These are phyloP conservation scores for Cybosia mesomella DNA, from an alignment of 2,888 invertebrate genomes.

Conservation along the genomic window DNA sequence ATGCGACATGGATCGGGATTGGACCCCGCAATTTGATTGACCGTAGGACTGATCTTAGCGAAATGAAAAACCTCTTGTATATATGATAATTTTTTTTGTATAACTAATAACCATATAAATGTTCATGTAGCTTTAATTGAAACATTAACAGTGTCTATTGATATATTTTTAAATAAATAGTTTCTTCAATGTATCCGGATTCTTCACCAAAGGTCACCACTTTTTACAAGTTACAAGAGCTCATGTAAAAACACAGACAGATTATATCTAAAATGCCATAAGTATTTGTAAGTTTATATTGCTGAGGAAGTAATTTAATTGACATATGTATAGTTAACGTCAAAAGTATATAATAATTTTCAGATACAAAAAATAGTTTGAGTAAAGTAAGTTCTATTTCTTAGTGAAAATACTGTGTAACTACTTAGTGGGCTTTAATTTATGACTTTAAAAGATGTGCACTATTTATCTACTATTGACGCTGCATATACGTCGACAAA, in stretches of 20 bases:
- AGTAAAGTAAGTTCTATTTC: background rate
- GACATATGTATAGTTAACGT: background rate
- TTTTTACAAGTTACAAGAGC: constrained; percentile 28
- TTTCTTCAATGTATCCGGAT: background rate
- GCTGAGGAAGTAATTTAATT: constrained; percentile 31
- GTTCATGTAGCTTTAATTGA: background rate
- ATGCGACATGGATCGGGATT: too few relatives aligned
- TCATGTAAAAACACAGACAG: constrained; percentile 39
- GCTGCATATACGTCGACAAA: too few relatives aligned
- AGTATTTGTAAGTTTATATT: constrained; percentile 23
- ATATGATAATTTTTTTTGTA: background rate
- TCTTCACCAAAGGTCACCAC: constrained; percentile 30
- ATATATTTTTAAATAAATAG: background rate
- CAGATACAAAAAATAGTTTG: background rate
- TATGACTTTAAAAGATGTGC: too few relatives aligned
- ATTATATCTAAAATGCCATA: constrained; percentile 24
- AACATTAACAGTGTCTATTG: background rate
- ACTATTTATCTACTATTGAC: too few relatives aligned
- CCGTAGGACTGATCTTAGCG: too few relatives aligned
- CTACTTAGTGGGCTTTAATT: too few relatives aligned
- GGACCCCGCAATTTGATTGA: too few relatives aligned
- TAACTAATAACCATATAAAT: background rate
- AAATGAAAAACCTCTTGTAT: too few relatives aligned
- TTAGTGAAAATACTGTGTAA: too few relatives aligned
- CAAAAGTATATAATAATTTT: background rate